These are phyloP conservation scores for Aporophyla lueneburgensis DNA, from an alignment of 2,888 invertebrate genomes.

Conservation along the genomic window DNA sequence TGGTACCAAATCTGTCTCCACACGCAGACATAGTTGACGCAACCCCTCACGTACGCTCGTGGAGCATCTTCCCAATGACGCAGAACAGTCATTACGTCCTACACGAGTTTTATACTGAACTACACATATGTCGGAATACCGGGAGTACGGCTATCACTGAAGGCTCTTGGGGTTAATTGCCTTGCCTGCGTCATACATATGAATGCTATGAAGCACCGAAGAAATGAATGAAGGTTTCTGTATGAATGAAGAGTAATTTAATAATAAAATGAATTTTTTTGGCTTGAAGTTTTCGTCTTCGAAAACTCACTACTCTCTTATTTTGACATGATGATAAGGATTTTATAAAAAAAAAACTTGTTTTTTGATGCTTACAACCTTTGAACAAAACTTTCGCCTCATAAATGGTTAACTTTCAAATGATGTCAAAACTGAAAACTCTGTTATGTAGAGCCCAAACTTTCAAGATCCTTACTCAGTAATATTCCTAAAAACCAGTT, in stretches of 20 bases:
- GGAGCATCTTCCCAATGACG: conserved; percentile 44
- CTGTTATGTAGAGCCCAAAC: not conserved
- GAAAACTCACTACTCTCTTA: not conserved
- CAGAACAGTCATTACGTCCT: conserved; percentile 45
- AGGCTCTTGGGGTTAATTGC: conserved; percentile 44
- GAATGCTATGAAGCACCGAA: conserved; percentile 21
- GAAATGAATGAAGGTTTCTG: conserved; percentile 41
- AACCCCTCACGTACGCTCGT: conserved; percentile 18
- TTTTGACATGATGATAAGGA: not conserved
- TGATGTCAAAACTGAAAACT: conserved; percentile 9
- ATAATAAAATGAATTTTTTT: not conserved
- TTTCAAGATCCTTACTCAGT: conserved; percentile 1
- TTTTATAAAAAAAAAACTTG: too few species aligned
- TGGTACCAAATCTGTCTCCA: conserved; percentile 9
- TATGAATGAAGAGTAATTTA: conserved; percentile 30
- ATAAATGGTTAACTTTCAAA: conserved; percentile 2
- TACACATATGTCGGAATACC: conserved; percentile 18
- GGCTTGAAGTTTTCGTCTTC: not conserved
- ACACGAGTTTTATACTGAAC: conserved; percentile 37
- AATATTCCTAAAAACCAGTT: conserved; percentile 10
- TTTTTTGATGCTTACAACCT: not conserved
- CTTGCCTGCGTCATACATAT: conserved; percentile 38
- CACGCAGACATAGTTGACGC: conserved; percentile 27
- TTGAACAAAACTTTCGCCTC: not conserved
- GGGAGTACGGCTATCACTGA: conserved; percentile 24